Conservation (phyloP, 2,797 vertebrate genomes). For the Paratrypauchen microcephalus region DNA sequence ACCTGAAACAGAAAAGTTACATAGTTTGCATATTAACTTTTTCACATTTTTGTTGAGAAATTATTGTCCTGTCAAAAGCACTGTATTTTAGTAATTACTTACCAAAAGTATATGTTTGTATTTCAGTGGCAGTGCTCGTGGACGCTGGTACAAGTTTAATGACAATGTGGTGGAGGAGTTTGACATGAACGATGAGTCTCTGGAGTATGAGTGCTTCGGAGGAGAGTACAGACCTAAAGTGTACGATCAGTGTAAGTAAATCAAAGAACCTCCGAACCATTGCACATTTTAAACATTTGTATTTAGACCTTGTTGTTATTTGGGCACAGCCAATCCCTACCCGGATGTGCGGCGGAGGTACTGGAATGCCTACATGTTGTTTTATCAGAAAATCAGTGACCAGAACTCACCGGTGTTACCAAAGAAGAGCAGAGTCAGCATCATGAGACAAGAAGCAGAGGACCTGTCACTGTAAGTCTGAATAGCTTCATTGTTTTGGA, state of each 20-base stretch:
- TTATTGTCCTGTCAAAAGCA: background rate
- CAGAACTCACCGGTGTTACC: conserved; percentile 95
- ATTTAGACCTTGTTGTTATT: conserved; percentile 5
- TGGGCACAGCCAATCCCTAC: conserved; percentile 88
- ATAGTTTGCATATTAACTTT: too few relatives aligned
- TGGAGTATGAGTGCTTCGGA: conserved; percentile 98
- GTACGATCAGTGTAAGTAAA: conserved; percentile 93
- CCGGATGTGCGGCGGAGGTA: conserved; percentile 94
- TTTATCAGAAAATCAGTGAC: conserved; percentile 96
- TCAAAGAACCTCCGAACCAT: background rate
- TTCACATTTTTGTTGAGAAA: too few relatives aligned
- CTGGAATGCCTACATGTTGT: conserved; percentile 99
- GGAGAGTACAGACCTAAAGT: conserved; percentile 98
- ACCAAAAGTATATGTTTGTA: background rate
- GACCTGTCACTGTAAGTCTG: conserved; percentile 91
- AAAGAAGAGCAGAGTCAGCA: conserved; percentile 96
- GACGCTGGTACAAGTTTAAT: conserved; percentile 98
- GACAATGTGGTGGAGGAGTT: conserved; percentile 98
- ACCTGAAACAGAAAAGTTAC: too few relatives aligned
- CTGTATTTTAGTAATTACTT: background rate
- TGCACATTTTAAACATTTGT: background rate
- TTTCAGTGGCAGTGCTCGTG: conserved; percentile 85
- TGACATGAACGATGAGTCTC: conserved; percentile 93
- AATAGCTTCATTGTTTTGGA: background rate
- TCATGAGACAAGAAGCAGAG: conserved; percentile 95